These are phyloP conservation scores for Drosophila dunni DNA, from an alignment of 1,140 invertebrate species.

Conservation along the genomic window DNA sequence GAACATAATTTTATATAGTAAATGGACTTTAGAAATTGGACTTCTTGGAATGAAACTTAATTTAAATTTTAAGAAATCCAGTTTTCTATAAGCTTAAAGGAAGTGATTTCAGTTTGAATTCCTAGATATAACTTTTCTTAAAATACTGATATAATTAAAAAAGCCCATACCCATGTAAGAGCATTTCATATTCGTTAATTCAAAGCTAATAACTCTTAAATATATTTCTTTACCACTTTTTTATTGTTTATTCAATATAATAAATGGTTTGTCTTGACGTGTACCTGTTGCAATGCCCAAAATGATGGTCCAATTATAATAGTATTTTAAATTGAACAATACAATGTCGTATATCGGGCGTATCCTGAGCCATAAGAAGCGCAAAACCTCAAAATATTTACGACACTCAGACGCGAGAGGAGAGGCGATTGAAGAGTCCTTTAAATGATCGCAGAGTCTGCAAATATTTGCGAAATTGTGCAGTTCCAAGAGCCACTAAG, in stretches of 20 bases:
- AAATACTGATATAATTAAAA: neutral
- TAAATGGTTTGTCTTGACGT: conserved; percentile 44
- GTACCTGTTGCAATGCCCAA: conserved; percentile 53
- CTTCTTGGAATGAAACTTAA: too few species aligned
- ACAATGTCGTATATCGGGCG: conserved; percentile 45
- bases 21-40: too few species aligned
- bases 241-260: conserved; percentile 43
- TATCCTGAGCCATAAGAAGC: conserved; percentile 69
- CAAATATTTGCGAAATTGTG: neutral
- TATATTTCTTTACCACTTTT: neutral
- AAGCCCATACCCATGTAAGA: neutral
- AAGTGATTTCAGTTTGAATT: too few species aligned
- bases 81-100: too few species aligned
- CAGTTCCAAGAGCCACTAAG: conserved; percentile 58
- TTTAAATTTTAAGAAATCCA: too few species aligned
- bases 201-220: neutral
- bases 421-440: neutral
- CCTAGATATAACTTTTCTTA: too few species aligned
- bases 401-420: conserved; percentile 11
- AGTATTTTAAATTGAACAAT: conserved; percentile 6
- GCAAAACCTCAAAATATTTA: conserved; percentile 83
- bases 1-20: too few species aligned
- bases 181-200: conserved; percentile 12
- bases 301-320: conserved; percentile 64
- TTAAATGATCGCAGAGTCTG: conserved; percentile 24